Evolutionary conservation across 1,140 invertebrate genomes (phyloP).

Genomic region (Sminthurinus signatus): DNA sequence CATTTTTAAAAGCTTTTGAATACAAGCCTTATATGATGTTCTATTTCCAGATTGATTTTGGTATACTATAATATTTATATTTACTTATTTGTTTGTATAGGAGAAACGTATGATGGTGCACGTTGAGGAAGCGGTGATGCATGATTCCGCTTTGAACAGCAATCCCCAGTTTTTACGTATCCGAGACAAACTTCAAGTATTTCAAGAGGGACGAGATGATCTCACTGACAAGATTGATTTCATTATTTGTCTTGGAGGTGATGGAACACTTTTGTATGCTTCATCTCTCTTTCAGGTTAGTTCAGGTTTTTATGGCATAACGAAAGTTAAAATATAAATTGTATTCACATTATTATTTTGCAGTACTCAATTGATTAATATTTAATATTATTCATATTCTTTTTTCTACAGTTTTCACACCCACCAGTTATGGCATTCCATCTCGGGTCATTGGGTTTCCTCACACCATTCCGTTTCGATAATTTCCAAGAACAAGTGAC

Average conservation of each 20-base stretch:
- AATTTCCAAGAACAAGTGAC: conserved; percentile 90
- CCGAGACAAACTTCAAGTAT: conserved; percentile 79
- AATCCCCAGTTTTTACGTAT: conserved; percentile 64
- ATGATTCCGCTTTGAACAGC: conserved; percentile 65
- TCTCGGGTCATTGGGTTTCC: conserved; percentile 90
- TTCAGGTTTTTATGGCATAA: no score
- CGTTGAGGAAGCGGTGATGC: conserved; percentile 80
- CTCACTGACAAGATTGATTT: conserved; percentile 89
- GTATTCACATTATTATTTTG: no score
- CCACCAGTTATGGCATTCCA: conserved; percentile 98
- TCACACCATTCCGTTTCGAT: conserved; percentile 92
- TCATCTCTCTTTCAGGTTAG: conserved; percentile 76
- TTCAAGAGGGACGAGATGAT: conserved; percentile 71
- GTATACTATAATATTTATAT: no score
- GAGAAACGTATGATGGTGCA: conserved; percentile 92
- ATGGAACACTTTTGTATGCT: conserved; percentile 92
- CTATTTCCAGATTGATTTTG: no score
- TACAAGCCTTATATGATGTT: no score
- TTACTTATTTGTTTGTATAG: conserved; percentile 53
- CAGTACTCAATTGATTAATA: background rate
- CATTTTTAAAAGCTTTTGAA: no score
- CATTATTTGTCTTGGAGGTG: conserved; percentile 90
- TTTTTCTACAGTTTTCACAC: conserved; percentile 70
- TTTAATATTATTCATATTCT: background rate
- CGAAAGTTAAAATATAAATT: no score